Percentiles rank a stretch among this genome's conserved stretches.
Conservation (phyloP, 2,113 vertebrate genomes). For the Podiceps cristatus region DNA sequence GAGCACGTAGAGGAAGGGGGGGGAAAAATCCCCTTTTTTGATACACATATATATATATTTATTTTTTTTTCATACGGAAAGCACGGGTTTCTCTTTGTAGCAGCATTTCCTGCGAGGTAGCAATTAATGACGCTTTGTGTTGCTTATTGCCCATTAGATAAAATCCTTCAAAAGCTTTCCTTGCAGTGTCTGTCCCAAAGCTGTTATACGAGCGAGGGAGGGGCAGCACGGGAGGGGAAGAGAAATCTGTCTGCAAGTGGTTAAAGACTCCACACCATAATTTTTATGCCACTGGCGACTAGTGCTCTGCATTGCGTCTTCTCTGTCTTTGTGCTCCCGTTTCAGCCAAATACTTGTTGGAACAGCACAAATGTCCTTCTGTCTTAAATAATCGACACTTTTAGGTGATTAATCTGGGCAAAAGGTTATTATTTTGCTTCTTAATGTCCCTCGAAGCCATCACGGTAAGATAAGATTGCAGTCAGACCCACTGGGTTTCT, state of each 20-base stretch:
- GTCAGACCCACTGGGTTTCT: conserved; percentile 12
- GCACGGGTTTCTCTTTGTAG: not conserved
- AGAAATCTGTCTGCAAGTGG: conserved; percentile 5
- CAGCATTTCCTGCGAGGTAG: conserved; percentile 59
- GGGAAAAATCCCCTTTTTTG: not conserved
- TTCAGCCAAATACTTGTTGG: conserved; percentile 17
- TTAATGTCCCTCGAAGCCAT: conserved; percentile 34
- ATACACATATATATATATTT: too few relatives aligned
- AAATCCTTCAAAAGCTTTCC: not conserved
- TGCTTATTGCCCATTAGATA: not conserved
- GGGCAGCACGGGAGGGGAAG: not conserved
- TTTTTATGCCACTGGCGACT: conserved; percentile 19
- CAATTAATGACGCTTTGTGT: conserved; percentile 49
- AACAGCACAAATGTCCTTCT: conserved; percentile 30
- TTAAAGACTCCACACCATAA: not conserved
- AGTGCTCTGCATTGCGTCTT: conserved; percentile 43
- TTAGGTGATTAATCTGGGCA: conserved; percentile 31
- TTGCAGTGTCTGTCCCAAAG: not conserved
- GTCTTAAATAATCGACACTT: conserved; percentile 13
- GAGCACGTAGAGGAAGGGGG: conserved; percentile 24
- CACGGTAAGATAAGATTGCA: not conserved
- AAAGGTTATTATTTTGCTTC: conserved; percentile 61
- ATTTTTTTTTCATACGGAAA: not conserved
- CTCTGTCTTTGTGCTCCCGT: conserved; percentile 26
- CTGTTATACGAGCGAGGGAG: not conserved